Conservation (phyloP, 2,113 vertebrate species). For the Archocentrus centrarchus region DNA sequence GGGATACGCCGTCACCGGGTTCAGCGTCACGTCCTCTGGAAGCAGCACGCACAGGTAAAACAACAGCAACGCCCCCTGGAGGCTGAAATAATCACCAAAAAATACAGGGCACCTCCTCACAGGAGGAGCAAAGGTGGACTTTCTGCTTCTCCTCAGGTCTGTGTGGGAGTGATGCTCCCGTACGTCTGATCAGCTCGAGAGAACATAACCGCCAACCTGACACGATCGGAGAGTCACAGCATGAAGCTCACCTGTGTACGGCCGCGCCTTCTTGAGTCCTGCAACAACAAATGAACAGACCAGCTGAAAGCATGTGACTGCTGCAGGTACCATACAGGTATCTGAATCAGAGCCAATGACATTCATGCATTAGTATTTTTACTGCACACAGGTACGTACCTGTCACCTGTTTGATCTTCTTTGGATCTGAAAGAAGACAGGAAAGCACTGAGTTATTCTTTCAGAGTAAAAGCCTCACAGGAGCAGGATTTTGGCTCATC, state of each 20-base stretch:
- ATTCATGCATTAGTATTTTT: too few relatives aligned
- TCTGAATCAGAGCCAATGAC: too few relatives aligned
- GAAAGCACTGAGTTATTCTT: constrained; percentile 6
- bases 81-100: neutral
- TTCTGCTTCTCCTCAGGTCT: too few relatives aligned
- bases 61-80: neutral
- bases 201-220: too few relatives aligned
- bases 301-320: too few relatives aligned
- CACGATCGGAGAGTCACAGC: neutral
- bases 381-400: constrained; percentile 37
- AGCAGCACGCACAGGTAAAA: neutral
- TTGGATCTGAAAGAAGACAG: constrained; percentile 63
- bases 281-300: neutral
- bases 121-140: neutral
- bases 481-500: too few relatives aligned
- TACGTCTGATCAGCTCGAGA: too few relatives aligned
- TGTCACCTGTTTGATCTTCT: constrained; percentile 63
- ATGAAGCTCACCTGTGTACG: constrained; percentile 73
- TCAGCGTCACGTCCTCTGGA: constrained; percentile 77
- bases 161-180: too few relatives aligned
- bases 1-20: constrained; percentile 82
- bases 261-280: constrained; percentile 79
- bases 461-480: neutral
- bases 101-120: neutral
- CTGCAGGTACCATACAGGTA: too few relatives aligned